Base-by-base conservation (phyloP, 2,888 invertebrate genomes). In the Drosophila demipolita region DNA sequence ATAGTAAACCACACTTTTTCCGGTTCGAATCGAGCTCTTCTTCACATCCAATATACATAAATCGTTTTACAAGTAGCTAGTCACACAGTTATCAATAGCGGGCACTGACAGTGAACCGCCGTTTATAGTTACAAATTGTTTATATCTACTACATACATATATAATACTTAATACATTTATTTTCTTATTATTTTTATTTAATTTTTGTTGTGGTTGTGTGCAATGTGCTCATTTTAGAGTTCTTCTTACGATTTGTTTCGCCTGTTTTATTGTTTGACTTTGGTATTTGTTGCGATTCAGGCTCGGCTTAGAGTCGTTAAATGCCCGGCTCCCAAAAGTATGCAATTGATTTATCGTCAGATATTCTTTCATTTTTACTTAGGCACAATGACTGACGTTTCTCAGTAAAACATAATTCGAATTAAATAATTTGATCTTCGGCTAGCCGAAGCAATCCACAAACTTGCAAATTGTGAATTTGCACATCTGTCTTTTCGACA, bases 321-420 rank as follows among this genome's bases (percentile, higher is more conserved):
- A 53, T 53, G 75, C 70, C 80, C 35, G 59, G 59, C 58, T 40
- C 33, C 67, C 73, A 73, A 64, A 68, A 45, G 45, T 59, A 67
- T 55, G 54, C 55, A 59, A 82, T 69, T 52, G 54, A 66, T 81
- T 87, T 84, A 87, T 83, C 87, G 73, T 77, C 82, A 84, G 82
- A 73, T 73, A 66, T 74, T 75, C 63, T 63, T 66, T 73, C 60
- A 59, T 54, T 66, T 69, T 72, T 69, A 66, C 57, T 72, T 84
- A 89, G 85, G 85, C 85, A 85, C 89, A 84, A 83, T 83, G 74
- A 89, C 83, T 86, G 86, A 85, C 83, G 80, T 74, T 45, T 66
- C 64, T 75, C 48, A 75, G 49, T 38, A 36, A 38, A 55, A 36
- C 23, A 23, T 54, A 57, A 57, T 40, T 33, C 12, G 55, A 72